Evolutionary conservation across 2,797 vertebrate species (phyloP), one percentile per base, ranked within the genome.

Genomic region (Podarcis lilfordi): DNA sequence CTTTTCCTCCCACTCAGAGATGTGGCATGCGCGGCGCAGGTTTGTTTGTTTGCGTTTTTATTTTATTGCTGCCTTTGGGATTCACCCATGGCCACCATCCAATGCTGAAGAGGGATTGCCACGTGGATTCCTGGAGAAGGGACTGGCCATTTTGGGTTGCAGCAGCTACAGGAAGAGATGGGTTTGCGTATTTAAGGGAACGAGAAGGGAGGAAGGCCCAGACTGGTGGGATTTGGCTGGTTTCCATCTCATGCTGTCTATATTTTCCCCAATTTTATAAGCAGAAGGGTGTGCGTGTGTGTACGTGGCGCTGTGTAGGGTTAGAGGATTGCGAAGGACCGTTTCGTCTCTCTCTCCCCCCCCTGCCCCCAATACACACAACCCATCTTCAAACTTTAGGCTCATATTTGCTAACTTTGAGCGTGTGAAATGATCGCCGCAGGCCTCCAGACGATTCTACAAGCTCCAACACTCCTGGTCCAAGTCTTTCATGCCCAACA

Each of bases 21-120:
- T 96, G 94, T 76, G 84, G 88, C 94, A 95, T 95, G 94, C 93
- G 95, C 50, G 50, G 74, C 90, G 93, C 93, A 95, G 96, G 96
- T 95, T 96, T 96, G 29, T 96, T 95, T 96, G 94, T 29, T 79
- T 71, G 23, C 37, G 27, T 25, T 64, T 23, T 71, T 80, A 15
- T 78, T 79, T 86, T 15, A n/a, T 69, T 13, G 9, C 32, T 55
- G 8, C 32, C 85, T 86, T 21, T 66, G 89, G 93, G 96, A 90
- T 92, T 96, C 93, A 96, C 86, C 93, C 96, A 95, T 95, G 95
- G 95, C 95, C 94, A 96, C 68, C 72, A 82, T 84, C 89, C 93
- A 89, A 88, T 94, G 90, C 95, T 93, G 96, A 96, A 64, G 94
- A 96, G 95, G 91, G 94, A 92, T 92, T 83, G 93, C 84, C 27